Evolutionary conservation across 2,797 vertebrate species (phyloP), one percentile per base, ranked within the genome.

Genomic region (Glossophaga mutica): DNA sequence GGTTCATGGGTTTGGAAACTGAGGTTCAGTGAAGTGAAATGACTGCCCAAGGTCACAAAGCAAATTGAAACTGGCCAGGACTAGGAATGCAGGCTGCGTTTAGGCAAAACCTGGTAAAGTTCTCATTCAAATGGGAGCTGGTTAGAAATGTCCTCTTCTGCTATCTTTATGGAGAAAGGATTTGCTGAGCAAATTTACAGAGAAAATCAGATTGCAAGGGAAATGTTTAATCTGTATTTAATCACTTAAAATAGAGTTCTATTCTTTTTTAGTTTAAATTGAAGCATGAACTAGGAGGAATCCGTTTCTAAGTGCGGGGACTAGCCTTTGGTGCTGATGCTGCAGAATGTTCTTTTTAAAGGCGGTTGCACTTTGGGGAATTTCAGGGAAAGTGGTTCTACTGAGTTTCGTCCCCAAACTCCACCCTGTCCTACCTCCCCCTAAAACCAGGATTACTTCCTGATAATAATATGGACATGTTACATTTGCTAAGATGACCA

Each of bases 141-240:
- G 50, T 95, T 87, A 95, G 89, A 92, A 87, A 90, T 95, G 68
- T 96, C 87, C 46, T 62, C 84, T 93, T 87, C 42, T 94, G 18
- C 26, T 52, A n/a, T n/a, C 65, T 96, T 98, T 85, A 91, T 94
- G 76, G 79, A 95, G 92, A 96, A 96, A 96, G 83, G 94, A 94
- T 96, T 97, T 97, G 87, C 79, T 95, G 89, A 97, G 84, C 89
- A 98, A 98, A 97, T 96, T 97, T 96, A 84, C 89, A 96, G 87
- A 96, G 84, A 87, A 91, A 94, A 96, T 96, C 96, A 94, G 95
- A 82, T 93, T 93, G 88, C 78, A 91, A 90, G 76, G 18, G 76
- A 90, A 96, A 65, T 97, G 91, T 97, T 97, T 96, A 97, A 96
- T 96, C 79, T 96, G 83, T 52, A 79, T 96, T 94, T 96, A 97